Percentiles rank a stretch among this genome's conserved stretches.
Conservation (phyloP, 1,140 invertebrate species). For the Yoshiicerus persimilis region DNA sequence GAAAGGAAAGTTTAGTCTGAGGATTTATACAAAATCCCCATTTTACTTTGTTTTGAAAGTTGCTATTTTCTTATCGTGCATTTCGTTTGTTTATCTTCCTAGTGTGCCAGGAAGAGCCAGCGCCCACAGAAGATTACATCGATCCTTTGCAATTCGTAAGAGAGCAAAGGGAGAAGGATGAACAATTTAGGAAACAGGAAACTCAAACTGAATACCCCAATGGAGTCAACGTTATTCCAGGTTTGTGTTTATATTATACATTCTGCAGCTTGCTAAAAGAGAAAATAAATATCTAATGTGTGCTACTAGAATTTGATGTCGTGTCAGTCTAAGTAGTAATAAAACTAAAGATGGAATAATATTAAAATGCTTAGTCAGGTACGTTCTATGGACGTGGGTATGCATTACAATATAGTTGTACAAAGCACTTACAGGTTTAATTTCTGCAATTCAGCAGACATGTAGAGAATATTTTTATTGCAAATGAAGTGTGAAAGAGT, state of each 20-base stretch:
- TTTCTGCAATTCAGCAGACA: no score
- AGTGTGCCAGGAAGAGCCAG: not conserved
- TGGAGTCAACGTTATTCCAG: slow-evolving; percentile 48
- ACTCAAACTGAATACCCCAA: slow-evolving; percentile 42
- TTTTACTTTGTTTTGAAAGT: not conserved
- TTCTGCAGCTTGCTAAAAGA: no score
- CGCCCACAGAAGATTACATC: not conserved
- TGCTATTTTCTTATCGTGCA: not conserved
- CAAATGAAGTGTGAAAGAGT: no score
- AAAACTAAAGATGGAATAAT: no score
- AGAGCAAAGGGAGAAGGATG: slow-evolving; percentile 2
- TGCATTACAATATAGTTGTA: no score
- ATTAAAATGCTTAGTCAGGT: no score
- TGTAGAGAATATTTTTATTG: no score
- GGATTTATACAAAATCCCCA: not conserved
- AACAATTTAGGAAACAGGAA: slow-evolving; percentile 8
- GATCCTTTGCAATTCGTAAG: not conserved
- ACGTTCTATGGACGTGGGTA: no score
- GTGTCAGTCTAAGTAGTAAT: no score
- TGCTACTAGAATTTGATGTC: no score
- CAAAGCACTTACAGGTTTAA: no score
- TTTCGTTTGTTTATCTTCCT: not conserved
- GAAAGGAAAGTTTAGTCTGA: no score
- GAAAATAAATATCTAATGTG: not conserved
- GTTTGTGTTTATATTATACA: not conserved